Conservation (phyloP, 2,113 vertebrate genomes). For the Puntigrus tetrazona region DNA sequence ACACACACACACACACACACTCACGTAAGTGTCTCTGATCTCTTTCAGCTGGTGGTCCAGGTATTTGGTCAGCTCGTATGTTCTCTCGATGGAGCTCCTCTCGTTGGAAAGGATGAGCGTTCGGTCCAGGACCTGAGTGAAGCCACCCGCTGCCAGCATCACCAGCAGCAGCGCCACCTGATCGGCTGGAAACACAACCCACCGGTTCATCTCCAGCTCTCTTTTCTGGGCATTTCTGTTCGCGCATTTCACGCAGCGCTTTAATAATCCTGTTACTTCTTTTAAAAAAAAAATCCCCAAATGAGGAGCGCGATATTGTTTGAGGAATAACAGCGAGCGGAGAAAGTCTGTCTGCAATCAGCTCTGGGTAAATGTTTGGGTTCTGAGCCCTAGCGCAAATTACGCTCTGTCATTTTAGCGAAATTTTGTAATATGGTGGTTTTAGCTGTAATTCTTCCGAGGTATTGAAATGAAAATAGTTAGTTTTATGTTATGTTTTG, state of each 20-base stretch:
- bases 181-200: slow-evolving; percentile 56
- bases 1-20: slow-evolving; percentile 54
- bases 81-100: slow-evolving; percentile 91
- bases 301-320: neutral
- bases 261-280: neutral
- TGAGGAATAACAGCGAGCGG: neutral
- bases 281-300: neutral
- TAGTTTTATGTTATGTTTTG: slow-evolving; percentile 5
- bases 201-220: neutral
- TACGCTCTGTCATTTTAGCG: slow-evolving; percentile 55
- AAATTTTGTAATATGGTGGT: slow-evolving; percentile 3
- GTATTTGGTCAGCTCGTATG: slow-evolving; percentile 95
- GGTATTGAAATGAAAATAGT: neutral
- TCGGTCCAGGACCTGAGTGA: slow-evolving; percentile 77
- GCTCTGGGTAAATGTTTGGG: neutral
- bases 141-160: slow-evolving; percentile 79
- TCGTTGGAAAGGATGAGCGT: slow-evolving; percentile 80
- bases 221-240: neutral
- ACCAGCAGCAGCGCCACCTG: slow-evolving; percentile 77
- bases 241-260: neutral
- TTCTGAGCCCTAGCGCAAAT: slow-evolving; percentile 8
- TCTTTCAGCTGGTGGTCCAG: slow-evolving; percentile 96
- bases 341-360: slow-evolving; percentile 10
- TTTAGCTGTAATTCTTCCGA: slow-evolving; percentile 49
- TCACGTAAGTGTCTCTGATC: slow-evolving; percentile 93